Evolutionary conservation across 2,113 vertebrate genomes (phyloP), one percentile per base, ranked within the genome.

Genomic region (Gallinago undulata): DNA sequence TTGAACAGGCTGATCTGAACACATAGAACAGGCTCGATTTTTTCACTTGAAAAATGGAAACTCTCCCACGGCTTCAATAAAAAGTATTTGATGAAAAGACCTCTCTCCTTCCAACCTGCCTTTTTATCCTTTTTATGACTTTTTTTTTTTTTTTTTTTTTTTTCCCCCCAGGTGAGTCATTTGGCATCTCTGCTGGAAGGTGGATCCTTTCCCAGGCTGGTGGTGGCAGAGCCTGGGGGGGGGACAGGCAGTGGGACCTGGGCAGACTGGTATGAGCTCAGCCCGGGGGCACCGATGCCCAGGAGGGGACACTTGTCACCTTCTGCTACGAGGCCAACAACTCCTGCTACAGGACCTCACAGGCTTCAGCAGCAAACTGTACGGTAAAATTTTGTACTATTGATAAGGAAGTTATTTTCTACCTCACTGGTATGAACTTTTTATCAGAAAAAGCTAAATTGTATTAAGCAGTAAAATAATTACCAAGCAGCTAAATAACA

Each of bases 271-370:
- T 57, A 94, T 94, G 94, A 95, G 21, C 35, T 27, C 90, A 82
- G 56, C 60, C 63, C 18, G 31, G 45, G 45, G 30, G 31, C 16
- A 43, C 11, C 4, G 17, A 28, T 35, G 86, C 57, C 73, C 63
- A 70, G 86, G 31, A 78, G 19, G 25, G 35, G 63, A 53, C 43
- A 19, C 22, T 88, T 0, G 0, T 9, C 3, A 41, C 35, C 0
- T 91, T 97, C 24, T 98, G 97, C 89, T 98, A 96, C 10, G 75
- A 97, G 68, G 62, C 73, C 14, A 98, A 98, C 21, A 85, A 88
- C 24, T 98, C 98, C 66, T 98, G 98, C 53, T 41, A 85, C 33
- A 97, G 96, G 90, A 95, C 74, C 9, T 24, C 94, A 37, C 88
- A 97, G 43, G 66, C 14, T 47, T 60, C 68, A 75, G 51, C 45